phyloP scores from a whole-genome alignment of 2,113 vertebrate genomes.

The Tonatia bakeri region DNA sequence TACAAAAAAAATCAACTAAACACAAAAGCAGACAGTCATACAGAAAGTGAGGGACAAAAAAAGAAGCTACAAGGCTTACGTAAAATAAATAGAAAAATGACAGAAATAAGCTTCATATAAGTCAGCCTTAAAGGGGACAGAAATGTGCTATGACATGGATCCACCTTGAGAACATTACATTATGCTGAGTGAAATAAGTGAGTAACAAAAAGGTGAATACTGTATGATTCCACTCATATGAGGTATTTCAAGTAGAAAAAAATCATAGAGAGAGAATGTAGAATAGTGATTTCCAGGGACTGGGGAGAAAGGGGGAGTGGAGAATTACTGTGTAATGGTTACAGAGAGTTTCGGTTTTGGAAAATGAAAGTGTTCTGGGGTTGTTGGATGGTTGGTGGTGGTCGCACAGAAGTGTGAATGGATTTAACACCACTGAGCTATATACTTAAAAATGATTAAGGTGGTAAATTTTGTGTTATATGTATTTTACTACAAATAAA shows the following conservation, averaged over 20 bases:
- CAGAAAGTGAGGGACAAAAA: background rate
- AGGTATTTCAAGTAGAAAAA: background rate
- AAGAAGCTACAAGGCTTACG: background rate
- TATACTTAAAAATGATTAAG: background rate
- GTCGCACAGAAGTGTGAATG: background rate
- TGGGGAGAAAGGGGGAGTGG: background rate
- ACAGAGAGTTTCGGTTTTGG: background rate
- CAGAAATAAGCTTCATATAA: background rate
- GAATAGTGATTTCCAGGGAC: background rate
- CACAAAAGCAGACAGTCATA: background rate
- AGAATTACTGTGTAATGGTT: background rate
- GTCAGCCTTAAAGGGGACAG: background rate
- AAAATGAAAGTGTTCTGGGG: background rate
- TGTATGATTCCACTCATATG: background rate
- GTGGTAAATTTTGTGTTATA: background rate
- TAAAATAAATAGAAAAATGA: background rate
- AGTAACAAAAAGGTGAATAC: background rate
- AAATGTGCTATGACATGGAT: background rate
- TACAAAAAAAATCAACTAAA: background rate
- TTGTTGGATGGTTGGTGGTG: background rate
- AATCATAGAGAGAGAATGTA: background rate
- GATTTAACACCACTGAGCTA: background rate
- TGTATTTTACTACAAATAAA: background rate
- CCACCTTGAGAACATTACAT: background rate
- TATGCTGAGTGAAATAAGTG: background rate